Evolutionary conservation across 2,888 invertebrate species (phyloP).

Genomic region (Horisme vitalbata): DNA sequence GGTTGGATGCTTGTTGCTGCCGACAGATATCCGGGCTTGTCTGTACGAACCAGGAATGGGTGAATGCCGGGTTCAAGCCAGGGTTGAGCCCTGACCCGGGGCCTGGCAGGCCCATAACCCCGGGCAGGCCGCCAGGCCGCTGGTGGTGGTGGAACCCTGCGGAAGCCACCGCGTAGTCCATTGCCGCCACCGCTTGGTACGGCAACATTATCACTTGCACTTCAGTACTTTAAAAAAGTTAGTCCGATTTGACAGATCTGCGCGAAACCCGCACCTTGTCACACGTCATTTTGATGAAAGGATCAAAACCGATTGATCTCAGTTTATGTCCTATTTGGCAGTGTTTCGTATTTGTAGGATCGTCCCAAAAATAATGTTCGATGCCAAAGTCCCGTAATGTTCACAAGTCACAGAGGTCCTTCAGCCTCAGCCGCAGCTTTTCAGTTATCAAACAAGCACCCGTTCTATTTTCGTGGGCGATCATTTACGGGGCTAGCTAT

Average conservation of each 20-base stretch:
- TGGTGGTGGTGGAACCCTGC: slow-evolving; percentile 79
- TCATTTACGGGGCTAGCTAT: slow-evolving; percentile 75
- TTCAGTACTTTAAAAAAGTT: slow-evolving; percentile 35
- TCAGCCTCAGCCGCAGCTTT: slow-evolving; percentile 49
- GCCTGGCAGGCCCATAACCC: slow-evolving; percentile 82
- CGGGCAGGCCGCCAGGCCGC: slow-evolving; percentile 77
- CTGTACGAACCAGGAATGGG: slow-evolving; percentile 97
- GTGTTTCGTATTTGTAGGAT: slow-evolving; percentile 13
- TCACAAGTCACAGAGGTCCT: slow-evolving; percentile 22
- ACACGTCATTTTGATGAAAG: slow-evolving; percentile 49
- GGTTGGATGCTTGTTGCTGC: slow-evolving; percentile 89
- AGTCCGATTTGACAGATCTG: slow-evolving; percentile 46
- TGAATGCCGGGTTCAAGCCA: slow-evolving; percentile 88
- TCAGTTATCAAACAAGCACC: slow-evolving; percentile 73
- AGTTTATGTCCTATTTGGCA: slow-evolving; percentile 14
- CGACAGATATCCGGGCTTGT: slow-evolving; percentile 95
- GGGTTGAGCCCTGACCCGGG: slow-evolving; percentile 77
- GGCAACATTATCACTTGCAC: slow-evolving; percentile 87
- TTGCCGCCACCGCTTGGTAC: slow-evolving; percentile 94
- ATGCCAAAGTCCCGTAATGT: slow-evolving; percentile 14
- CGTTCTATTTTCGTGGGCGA: slow-evolving; percentile 70
- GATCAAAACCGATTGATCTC: slow-evolving; percentile 47
- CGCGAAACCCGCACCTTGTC: slow-evolving; percentile 48
- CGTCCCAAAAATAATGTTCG: slow-evolving; percentile 17
- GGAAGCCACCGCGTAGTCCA: slow-evolving; percentile 89